phyloP scores from a whole-genome alignment of 2,113 vertebrate species.

The Murina feae region DNA sequence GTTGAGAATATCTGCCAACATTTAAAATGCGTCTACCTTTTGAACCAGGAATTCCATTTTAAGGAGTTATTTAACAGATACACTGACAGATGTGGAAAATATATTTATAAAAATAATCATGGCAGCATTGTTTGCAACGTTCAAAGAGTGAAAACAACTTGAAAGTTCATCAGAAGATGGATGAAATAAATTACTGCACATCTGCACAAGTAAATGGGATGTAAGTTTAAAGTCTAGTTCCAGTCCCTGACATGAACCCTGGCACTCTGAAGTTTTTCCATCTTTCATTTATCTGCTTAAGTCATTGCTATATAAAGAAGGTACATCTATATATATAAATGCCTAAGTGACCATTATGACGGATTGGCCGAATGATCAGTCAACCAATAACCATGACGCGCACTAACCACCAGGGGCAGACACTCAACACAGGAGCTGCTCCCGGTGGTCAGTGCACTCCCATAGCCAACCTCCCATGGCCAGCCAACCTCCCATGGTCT shows the following conservation, averaged over 20 bases:
- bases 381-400: no score
- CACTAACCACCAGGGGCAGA: no score
- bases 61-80: constrained; percentile 16
- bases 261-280: neutral
- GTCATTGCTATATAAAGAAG: neutral
- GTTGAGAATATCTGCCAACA: neutral
- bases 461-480: no score
- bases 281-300: neutral
- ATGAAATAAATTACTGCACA: constrained; percentile 4
- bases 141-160: neutral
- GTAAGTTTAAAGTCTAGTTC: neutral
- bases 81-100: constrained; percentile 6
- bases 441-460: no score
- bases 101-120: neutral
- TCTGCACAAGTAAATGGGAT: neutral
- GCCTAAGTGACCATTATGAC: no score
- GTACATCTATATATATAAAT: neutral
- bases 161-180: neutral
- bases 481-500: no score
- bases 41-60: constrained; percentile 16
- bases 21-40: neutral
- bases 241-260: neutral
- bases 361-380: no score
- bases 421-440: no score
- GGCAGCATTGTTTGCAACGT: neutral